A percentile compares a stretch with the other conserved stretches of the same genome.
phyloP scores from a whole-genome alignment of 2,888 invertebrate species.

The Agonopterix alstromeriana region DNA sequence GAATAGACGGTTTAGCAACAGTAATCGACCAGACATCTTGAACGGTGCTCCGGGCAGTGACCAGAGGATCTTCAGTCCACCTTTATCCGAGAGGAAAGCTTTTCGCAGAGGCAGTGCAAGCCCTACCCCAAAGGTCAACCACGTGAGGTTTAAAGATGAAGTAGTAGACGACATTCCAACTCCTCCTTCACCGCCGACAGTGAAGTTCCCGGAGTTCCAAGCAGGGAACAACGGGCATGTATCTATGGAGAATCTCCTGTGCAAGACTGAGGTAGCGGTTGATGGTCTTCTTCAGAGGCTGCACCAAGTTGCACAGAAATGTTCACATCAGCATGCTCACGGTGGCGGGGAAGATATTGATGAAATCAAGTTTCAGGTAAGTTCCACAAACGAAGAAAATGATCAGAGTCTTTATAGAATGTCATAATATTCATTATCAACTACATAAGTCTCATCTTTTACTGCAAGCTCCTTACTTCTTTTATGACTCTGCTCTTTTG shows the following conservation, averaged over 20 bases:
- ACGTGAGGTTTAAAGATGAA: slow-evolving; percentile 67
- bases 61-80: slow-evolving; percentile 53
- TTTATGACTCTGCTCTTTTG: too few relatives aligned
- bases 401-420: too few relatives aligned
- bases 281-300: slow-evolving; percentile 80
- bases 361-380: slow-evolving; percentile 85
- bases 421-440: too few relatives aligned
- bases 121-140: slow-evolving; percentile 57
- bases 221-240: slow-evolving; percentile 75
- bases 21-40: slow-evolving; percentile 54
- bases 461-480: too few relatives aligned
- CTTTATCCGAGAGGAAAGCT: slow-evolving; percentile 46
- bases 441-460: too few relatives aligned
- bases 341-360: slow-evolving; percentile 86
- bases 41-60: slow-evolving; percentile 61
- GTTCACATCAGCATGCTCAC: slow-evolving; percentile 83
- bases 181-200: slow-evolving; percentile 63
- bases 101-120: slow-evolving; percentile 47
- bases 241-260: slow-evolving; percentile 77
- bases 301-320: slow-evolving; percentile 83
- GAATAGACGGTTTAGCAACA: slow-evolving; percentile 58
- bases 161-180: slow-evolving; percentile 63
- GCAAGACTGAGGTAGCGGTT: slow-evolving; percentile 83
- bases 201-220: slow-evolving; percentile 52
- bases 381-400: slow-evolving; percentile 11